phyloP scores from a whole-genome alignment of 1,140 invertebrate genomes.

The Drosophila erecta region DNA sequence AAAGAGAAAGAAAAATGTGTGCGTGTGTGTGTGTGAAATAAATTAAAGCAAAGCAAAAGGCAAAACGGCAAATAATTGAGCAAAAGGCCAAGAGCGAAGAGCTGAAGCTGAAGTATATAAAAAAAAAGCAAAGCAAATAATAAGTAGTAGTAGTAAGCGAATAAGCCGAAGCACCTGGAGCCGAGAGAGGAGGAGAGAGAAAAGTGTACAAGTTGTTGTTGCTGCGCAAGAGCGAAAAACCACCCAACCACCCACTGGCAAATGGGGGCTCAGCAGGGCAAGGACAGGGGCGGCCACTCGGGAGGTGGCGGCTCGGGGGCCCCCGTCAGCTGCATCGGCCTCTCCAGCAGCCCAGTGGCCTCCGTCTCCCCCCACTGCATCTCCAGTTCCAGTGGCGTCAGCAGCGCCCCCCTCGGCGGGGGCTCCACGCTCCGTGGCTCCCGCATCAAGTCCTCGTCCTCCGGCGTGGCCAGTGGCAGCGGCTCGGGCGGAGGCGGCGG shows the following conservation, averaged over 20 bases:
- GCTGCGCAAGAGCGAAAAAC: conserved; percentile 47
- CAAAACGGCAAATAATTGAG: conserved; percentile 63
- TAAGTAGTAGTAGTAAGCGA: conserved; percentile 36
- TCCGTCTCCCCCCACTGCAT: conserved; percentile 76
- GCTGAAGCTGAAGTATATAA: neutral
- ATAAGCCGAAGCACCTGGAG: conserved; percentile 19
- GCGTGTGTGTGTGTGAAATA: conserved; percentile 51
- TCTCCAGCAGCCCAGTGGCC: conserved; percentile 70
- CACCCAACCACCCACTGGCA: conserved; percentile 35
- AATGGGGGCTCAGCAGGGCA: conserved; percentile 96
- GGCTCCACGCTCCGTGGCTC: conserved; percentile 81
- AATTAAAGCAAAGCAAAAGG: conserved; percentile 72
- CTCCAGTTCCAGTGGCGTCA: conserved; percentile 38
- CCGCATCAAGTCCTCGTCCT: conserved; percentile 83
- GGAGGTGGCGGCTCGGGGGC: conserved; percentile 55
- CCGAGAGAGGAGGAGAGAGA: conserved; percentile 23
- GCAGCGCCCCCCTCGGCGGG: conserved; percentile 60
- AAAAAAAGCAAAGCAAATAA: neutral
- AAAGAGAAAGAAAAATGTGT: conserved; percentile 55
- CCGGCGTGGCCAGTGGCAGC: conserved; percentile 87
- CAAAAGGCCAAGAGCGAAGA: conserved; percentile 42
- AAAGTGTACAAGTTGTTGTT: conserved; percentile 62
- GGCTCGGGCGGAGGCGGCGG: conserved; percentile 86
- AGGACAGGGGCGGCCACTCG: conserved; percentile 86
- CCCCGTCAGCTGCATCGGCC: conserved; percentile 76